Conservation (phyloP, 2,797 vertebrate species). For the Centroberyx gerrardi region DNA sequence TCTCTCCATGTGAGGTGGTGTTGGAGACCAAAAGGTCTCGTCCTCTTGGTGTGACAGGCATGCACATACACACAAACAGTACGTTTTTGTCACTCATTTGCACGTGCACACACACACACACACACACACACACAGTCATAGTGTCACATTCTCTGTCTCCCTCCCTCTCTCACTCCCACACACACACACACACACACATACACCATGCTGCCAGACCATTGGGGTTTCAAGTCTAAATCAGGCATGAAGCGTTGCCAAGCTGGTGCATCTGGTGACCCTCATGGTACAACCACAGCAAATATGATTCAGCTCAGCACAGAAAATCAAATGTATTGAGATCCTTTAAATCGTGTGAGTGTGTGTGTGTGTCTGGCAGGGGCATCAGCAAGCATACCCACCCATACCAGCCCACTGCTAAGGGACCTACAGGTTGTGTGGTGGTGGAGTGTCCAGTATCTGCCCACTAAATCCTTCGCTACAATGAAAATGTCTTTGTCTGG, state of each 20-base stretch:
- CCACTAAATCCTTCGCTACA: background rate
- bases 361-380: conserved; percentile 20
- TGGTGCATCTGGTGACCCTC: conserved; percentile 73
- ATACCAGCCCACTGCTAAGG: background rate
- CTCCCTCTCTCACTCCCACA: background rate
- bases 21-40: conserved; percentile 71
- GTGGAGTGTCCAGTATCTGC: background rate
- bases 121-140: conserved; percentile 18
- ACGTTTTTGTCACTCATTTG: background rate
- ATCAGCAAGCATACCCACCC: background rate
- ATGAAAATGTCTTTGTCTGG: background rate
- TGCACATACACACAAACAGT: conserved; percentile 16
- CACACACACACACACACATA: conserved; percentile 10
- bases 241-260: conserved; percentile 69
- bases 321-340: conserved; percentile 54
- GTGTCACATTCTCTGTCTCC: too few species aligned
- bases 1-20: conserved; percentile 64
- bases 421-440: background rate
- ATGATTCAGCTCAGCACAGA: conserved; percentile 51
- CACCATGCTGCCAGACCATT: conserved; percentile 31
- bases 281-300: conserved; percentile 60
- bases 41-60: conserved; percentile 37
- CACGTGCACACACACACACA: conserved; percentile 29
- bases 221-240: conserved; percentile 68
- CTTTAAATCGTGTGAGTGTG: conserved; percentile 19